Conservation (phyloP, 1,140 invertebrate genomes). For the Ridgeia piscesae region DNA sequence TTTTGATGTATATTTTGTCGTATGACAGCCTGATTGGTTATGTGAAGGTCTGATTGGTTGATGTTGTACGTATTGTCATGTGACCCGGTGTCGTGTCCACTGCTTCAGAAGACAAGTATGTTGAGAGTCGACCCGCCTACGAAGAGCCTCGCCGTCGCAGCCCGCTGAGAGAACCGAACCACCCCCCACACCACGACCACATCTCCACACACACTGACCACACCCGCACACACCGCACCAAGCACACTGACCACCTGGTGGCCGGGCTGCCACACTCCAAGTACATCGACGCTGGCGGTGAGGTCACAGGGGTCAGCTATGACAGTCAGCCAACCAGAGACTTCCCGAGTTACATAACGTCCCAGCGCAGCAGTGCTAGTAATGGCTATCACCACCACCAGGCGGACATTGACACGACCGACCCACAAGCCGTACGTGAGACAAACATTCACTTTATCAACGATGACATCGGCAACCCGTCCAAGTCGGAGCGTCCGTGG, state of each 20-base stretch:
- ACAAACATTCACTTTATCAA: constrained; percentile 42
- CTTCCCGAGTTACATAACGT: neutral
- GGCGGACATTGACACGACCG: constrained; percentile 8
- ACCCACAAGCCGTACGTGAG: constrained; percentile 36
- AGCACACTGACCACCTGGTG: constrained; percentile 8
- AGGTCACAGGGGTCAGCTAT: constrained; percentile 6
- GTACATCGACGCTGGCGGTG: neutral
- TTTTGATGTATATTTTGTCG: too few relatives aligned
- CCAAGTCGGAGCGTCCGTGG: neutral
- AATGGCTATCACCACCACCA: neutral
- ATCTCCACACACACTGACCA: neutral
- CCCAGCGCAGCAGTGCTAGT: neutral
- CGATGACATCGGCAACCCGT: constrained; percentile 20
- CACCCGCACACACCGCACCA: neutral
- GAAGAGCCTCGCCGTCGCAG: neutral
- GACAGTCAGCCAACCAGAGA: neutral
- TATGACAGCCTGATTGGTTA: neutral
- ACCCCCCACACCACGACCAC: neutral
- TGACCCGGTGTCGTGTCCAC: neutral
- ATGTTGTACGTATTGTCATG: too few relatives aligned
- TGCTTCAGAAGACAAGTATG: neutral
- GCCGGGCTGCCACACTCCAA: neutral
- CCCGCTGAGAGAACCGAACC: neutral
- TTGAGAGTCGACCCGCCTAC: neutral
- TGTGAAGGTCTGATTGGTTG: neutral